Conservation (phyloP, 2,797 vertebrate genomes). For the Poecilia gillii region DNA sequence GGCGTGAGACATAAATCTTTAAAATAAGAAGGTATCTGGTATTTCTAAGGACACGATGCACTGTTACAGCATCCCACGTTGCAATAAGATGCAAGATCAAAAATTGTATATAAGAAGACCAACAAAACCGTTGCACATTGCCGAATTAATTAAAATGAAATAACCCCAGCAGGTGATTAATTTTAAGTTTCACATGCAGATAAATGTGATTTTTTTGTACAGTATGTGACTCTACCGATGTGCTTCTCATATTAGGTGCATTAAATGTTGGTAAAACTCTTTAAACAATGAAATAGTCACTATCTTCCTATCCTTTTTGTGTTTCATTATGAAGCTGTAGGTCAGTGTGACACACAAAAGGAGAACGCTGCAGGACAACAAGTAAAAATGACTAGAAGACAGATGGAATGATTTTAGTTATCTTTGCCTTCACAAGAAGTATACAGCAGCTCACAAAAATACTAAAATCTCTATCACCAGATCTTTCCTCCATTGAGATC, state of each 20-base stretch:
- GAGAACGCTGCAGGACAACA: constrained; percentile 21
- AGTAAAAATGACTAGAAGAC: constrained; percentile 20
- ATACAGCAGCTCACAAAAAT: constrained; percentile 37
- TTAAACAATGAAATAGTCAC: constrained; percentile 32
- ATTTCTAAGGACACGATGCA: neutral
- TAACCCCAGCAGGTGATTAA: neutral
- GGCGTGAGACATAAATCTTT: neutral
- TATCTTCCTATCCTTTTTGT: constrained; percentile 3
- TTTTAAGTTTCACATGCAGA: neutral
- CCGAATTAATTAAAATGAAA: constrained; percentile 36
- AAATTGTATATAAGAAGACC: constrained; percentile 50
- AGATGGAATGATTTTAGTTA: neutral
- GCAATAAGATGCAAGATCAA: constrained; percentile 57
- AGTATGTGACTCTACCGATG: neutral
- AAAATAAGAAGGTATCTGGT: constrained; percentile 3
- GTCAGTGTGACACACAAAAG: constrained; percentile 59
- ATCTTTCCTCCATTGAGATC: neutral
- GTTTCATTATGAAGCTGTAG: constrained; percentile 42
- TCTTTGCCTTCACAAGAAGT: constrained; percentile 31
- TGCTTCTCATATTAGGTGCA: neutral
- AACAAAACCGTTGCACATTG: constrained; percentile 63
- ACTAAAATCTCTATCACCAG: constrained; percentile 24
- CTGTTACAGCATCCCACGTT: constrained; percentile 31
- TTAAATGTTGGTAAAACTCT: constrained; percentile 12
- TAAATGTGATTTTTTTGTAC: neutral